A percentile compares a stretch with the other conserved stretches of the same genome.
phyloP scores from a whole-genome alignment of 1,140 invertebrate species.

The Oncopeltus fasciatus region DNA sequence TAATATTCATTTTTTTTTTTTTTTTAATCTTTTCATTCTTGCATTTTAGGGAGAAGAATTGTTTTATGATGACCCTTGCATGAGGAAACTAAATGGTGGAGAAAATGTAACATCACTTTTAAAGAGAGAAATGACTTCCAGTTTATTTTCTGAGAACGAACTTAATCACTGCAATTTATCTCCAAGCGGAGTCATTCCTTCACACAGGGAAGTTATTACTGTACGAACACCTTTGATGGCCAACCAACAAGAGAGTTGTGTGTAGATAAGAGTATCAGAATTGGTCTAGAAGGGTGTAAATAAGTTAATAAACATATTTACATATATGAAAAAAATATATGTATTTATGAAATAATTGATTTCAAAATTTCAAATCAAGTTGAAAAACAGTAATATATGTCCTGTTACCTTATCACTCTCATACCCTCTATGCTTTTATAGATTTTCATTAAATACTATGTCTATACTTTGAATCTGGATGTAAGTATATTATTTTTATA shows the following conservation, averaged over 20 bases:
- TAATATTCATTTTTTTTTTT: no score
- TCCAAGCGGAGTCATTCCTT: slow-evolving; percentile 24
- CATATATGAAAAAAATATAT: neutral
- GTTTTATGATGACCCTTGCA: slow-evolving; percentile 30
- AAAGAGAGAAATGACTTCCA: neutral
- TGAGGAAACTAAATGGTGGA: slow-evolving; percentile 26
- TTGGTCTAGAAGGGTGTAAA: no score
- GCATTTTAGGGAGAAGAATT: slow-evolving; percentile 17
- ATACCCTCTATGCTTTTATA: neutral
- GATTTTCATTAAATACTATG: neutral
- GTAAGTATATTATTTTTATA: slow-evolving; percentile 5
- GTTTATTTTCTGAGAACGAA: slow-evolving; percentile 23
- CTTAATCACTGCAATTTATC: slow-evolving; percentile 29
- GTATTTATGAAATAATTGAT: neutral
- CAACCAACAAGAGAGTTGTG: slow-evolving; percentile 70
- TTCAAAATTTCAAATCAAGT: neutral
- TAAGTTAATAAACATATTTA: no score
- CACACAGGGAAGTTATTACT: slow-evolving; percentile 56
- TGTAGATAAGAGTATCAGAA: slow-evolving; percentile 35
- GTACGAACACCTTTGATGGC: slow-evolving; percentile 64
- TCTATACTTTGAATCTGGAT: slow-evolving; percentile 1
- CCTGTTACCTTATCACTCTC: neutral
- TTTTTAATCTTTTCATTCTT: no score
- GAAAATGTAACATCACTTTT: neutral
- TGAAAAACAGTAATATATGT: neutral